A percentile compares a stretch with the other conserved stretches of the same genome.
Conservation (phyloP, 1,140 invertebrate genomes). For the Achroia grisella region DNA sequence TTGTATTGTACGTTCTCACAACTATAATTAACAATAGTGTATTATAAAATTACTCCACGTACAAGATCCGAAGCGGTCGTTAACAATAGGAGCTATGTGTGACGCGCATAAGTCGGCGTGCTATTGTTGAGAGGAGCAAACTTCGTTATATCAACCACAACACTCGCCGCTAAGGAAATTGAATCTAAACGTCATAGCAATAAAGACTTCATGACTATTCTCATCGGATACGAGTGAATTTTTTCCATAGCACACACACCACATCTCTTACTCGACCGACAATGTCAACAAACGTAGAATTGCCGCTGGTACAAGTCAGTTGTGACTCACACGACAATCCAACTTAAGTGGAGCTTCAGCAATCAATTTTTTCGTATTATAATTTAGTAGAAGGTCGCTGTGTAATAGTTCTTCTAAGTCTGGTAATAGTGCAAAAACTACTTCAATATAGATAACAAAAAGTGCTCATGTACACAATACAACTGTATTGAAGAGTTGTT, state of each 20-base stretch:
- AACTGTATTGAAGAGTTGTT: no score
- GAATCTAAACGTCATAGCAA: constrained; percentile 1
- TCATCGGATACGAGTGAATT: neutral
- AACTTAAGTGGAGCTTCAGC: no score
- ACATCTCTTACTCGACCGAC: neutral
- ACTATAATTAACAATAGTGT: constrained; percentile 10
- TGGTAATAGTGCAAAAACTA: no score
- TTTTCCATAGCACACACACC: no score
- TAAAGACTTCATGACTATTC: neutral
- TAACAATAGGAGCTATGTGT: constrained; percentile 14
- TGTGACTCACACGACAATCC: no score
- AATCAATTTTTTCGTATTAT: no score
- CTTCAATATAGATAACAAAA: no score
- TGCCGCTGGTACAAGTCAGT: neutral
- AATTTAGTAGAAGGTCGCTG: no score
- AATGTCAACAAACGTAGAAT: constrained; percentile 7
- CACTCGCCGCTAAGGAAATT: neutral
- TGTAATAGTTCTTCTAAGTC: no score
- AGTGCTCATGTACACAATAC: no score
- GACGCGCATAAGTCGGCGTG: constrained; percentile 4
- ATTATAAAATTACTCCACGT: constrained; percentile 21
- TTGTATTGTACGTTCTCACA: no score
- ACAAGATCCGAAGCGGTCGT: constrained; percentile 4
- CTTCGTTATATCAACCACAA: constrained; percentile 5
- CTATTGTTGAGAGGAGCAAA: constrained; percentile 17